Conservation (phyloP, 2,888 invertebrate genomes). For the Galerucella pusilla region DNA sequence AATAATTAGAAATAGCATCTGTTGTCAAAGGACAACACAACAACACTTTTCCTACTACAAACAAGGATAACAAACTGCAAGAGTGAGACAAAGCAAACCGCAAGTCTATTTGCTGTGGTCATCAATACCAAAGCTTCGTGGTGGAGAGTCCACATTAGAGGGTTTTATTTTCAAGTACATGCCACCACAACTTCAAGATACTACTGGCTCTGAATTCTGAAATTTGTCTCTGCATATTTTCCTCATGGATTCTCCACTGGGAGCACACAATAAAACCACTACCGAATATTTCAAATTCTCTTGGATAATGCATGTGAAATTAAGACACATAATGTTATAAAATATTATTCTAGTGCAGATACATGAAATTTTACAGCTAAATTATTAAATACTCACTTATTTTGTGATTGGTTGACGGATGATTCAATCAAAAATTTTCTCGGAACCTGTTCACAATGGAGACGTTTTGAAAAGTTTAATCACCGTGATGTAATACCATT, state of each 20-base stretch:
- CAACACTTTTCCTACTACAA: slow-evolving; percentile 22
- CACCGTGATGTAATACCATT: not conserved
- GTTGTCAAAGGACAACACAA: slow-evolving; percentile 2
- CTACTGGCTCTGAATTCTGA: slow-evolving; percentile 38
- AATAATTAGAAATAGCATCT: not conserved
- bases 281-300: slow-evolving; percentile 25
- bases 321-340: not conserved
- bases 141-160: slow-evolving; percentile 39
- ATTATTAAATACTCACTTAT: not conserved
- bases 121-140: slow-evolving; percentile 47
- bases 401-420: no score
- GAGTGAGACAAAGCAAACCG: slow-evolving; percentile 40
- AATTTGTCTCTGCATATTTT: slow-evolving; percentile 45
- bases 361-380: not conserved
- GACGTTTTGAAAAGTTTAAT: not conserved
- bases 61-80: slow-evolving; percentile 23
- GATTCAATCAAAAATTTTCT: not conserved
- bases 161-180: slow-evolving; percentile 42
- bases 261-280: slow-evolving; percentile 26
- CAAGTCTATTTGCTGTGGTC: slow-evolving; percentile 48
- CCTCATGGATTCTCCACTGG: slow-evolving; percentile 20
- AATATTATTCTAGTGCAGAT: not conserved
- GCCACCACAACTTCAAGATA: slow-evolving; percentile 45
- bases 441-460: not conserved
- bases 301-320: slow-evolving; percentile 10